Percentiles rank a stretch among this genome's conserved stretches.
Conservation (phyloP, 1,140 invertebrate species). For the Myzus persicae region DNA sequence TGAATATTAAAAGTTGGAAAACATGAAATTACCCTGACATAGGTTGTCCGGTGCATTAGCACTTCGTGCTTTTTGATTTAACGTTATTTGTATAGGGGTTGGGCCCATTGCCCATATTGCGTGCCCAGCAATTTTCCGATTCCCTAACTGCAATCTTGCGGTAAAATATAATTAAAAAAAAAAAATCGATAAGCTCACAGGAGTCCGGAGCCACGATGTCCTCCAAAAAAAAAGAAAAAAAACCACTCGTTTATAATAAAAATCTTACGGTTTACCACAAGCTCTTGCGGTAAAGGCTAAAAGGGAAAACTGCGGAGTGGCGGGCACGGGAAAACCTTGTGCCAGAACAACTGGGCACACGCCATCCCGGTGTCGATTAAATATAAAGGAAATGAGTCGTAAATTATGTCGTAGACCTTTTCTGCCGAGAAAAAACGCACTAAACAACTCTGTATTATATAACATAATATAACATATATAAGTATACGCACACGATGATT, state of each 20-base stretch:
- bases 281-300: neutral
- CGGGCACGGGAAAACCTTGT: neutral
- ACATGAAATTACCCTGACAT: neutral
- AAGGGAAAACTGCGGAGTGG: neutral
- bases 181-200: neutral
- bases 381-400: constrained; percentile 42
- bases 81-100: constrained; percentile 1
- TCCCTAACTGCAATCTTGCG: neutral
- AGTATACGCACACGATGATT: neutral
- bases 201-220: neutral
- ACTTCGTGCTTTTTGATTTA: constrained; percentile 28
- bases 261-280: neutral
- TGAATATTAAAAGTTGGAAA: constrained; percentile 17
- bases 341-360: constrained; percentile 38
- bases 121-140: neutral
- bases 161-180: constrained; percentile 38
- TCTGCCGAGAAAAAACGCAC: constrained; percentile 17
- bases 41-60: neutral
- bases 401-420: constrained; percentile 45
- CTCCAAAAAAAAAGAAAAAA: neutral
- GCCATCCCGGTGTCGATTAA: constrained; percentile 43
- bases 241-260: neutral
- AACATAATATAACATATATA: neutral
- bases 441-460: neutral
- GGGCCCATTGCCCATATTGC: neutral